Evolutionary conservation across 1,140 invertebrate genomes (phyloP), one percentile per base, ranked within the genome.

Genomic region (Chrysomallon squamiferum): DNA sequence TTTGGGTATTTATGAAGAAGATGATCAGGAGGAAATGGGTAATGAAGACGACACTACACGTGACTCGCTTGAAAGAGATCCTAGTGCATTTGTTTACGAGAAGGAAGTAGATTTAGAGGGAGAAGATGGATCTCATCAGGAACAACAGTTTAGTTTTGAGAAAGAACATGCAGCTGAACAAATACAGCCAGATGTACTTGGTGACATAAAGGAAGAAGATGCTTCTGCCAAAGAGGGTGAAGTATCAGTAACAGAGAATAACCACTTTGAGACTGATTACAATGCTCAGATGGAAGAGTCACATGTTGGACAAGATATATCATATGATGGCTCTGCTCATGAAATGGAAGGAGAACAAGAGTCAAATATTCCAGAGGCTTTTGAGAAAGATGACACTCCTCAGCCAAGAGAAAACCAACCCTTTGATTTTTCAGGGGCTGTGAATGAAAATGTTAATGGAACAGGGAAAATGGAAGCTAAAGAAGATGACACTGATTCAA

Each of bases 291-390:
- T 64, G 6, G 41, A n/a, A 41, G 25, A 52, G 2, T 18, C 33
- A 32, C 20, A 60, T 13, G 41, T 38, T 66, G 59, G 64, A 35
- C 67, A 69, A 57, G 63, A 57, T 38, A 7, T 38, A 38, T 38
- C 35, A 15, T 38, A 38, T 38, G 35, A 38, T 38, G 35, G 35
- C 5, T 38, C 35, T 38, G 35, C 35, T 15, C 35, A 38, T 38
- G 35, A 38, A 3, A 59, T 47, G 29, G 58, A 62, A 54, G 59
- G 62, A 13, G 54, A 62, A 30, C 61, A 73, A 35, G 47, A 47
- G 38, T 75, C 76, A n/a, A 72, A 66, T 25, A 65, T 74, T 59
- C 76, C 77, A 62, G 75, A 75, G 67, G 74, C 73, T 18, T 74
- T 79, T 73, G 75, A 77, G 33, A 73, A 72, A 29, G 79, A 79